Base-by-base conservation (phyloP, 2,113 vertebrate species). In the Centrocercus urophasianus region DNA sequence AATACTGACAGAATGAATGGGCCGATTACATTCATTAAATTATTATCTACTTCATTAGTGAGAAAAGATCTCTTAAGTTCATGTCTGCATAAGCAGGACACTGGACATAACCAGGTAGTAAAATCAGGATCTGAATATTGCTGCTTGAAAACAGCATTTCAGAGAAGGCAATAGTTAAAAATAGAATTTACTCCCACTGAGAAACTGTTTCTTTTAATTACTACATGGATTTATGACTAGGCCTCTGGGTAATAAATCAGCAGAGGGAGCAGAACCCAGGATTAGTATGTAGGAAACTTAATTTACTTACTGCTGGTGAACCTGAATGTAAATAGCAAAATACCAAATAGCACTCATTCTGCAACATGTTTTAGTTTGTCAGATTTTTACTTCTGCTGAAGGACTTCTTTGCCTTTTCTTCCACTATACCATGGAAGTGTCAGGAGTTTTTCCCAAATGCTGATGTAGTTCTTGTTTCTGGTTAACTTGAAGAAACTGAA, bases 161-260 rank as follows among this genome's bases (percentile, higher is more conserved):
- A 93, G 80, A 93, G 73, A 48, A 90, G 21, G 32, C 66, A 73
- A 61, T 95, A 95, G 95, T 97, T 96, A 90, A 94, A 95, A 71
- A 1, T 63, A 91, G 76, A 90, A 75, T 93, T 88, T 77, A 92
- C 94, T 96, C 90, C 92, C 77, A 84, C 92, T 76, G 76, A 88
- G 69, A 84, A 63, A 75, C 40, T 93, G 66, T 72, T 93, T 72
- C 70, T 90, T 93, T 82, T 96, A 96, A 95, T 96, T 96, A 95
- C 54, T 57, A 13, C 86, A 36, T 93, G 86, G 22, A 45, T 86
- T 95, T 95, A 73, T 91, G 92, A 86, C 70, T 91, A 50, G 36
- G 43, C 20, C 60, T 93, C 66, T 89, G 66, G 72, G 48, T 91
- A 86, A 69, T 93, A 92, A 94, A 95, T 95, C 73, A 93, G 73